Base-by-base conservation (phyloP, 35 echinoderm and acorn worm genomes). In the Lytechinus variegatus region DNA sequence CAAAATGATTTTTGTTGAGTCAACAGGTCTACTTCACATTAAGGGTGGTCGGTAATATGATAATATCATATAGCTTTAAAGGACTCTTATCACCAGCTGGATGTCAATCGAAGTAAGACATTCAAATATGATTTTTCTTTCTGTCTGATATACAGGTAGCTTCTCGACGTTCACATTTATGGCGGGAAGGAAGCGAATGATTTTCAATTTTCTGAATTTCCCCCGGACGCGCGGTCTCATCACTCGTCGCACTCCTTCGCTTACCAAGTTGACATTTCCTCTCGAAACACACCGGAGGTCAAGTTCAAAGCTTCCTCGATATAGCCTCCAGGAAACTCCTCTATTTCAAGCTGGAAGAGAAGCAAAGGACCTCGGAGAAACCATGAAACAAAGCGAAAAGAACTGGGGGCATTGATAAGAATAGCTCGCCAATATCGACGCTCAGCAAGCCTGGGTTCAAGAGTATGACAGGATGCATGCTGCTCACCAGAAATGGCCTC, bases 171-270 rank as follows among this genome's bases (percentile, higher is more conserved):
- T 16, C n/a, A 79, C 21, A 79, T 79, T 7, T 79, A 24, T 79
- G 66, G 16, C 16, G 66, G 66, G 66, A 79, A 79, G 66, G 66
- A 79, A 79, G 14, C 4, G 66, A 16, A 79, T 79, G 66, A 79
- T 79, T 79, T 79, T 79, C 66, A 79, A 79, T 79, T 79, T 71
- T 79, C 66, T 79, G 66, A 79, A 79, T 79, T 79, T 79, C 66
- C 66, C 66, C 66, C n/a, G 19, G 66, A 79, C 66, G 66, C 66
- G 66, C 66, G 66, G 66, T 79, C 66, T 19, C 16, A 79, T 79
- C 66, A 79, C 66, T 79, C 66, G 66, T 79, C 66, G 66, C 66
- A 19, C 66, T 79, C 21, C 66, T 79, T 79, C 16, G 66, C 66
- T 79, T 79, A 79, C 66, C 19, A 24, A 79, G 66, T 79, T 79